Evolutionary conservation across 1,140 invertebrate genomes (phyloP).

Genomic region (Hormaphis cornu): DNA sequence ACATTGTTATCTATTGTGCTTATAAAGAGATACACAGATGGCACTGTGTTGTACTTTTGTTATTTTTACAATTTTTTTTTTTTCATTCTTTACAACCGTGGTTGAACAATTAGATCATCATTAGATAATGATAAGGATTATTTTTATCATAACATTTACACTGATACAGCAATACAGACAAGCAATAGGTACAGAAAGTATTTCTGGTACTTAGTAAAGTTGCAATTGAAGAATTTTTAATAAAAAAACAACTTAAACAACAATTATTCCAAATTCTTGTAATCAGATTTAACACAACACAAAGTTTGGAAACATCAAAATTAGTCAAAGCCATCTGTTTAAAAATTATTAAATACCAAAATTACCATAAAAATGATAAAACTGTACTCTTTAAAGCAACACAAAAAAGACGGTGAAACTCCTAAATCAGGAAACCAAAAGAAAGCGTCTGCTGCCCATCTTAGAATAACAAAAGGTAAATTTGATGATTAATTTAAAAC

Average conservation of each 20-base stretch:
- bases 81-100: too few relatives aligned
- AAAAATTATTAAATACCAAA: not conserved
- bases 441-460: conserved; percentile 87
- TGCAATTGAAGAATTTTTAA: too few relatives aligned
- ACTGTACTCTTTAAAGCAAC: conserved; percentile 27
- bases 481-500: too few relatives aligned
- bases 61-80: too few relatives aligned
- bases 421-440: conserved; percentile 69
- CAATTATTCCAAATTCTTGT: not conserved
- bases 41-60: not conserved
- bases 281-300: not conserved
- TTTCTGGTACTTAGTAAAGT: too few relatives aligned
- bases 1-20: too few relatives aligned
- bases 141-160: not conserved
- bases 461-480: conserved; percentile 92
- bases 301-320: not conserved
- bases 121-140: not conserved
- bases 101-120: too few relatives aligned
- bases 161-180: not conserved
- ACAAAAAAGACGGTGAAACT: conserved; percentile 85
- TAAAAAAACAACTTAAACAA: too few relatives aligned
- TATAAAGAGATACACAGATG: not conserved
- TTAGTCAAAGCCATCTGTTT: not conserved
- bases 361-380: conserved; percentile 11
- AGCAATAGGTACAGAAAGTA: too few relatives aligned